Base-by-base conservation (phyloP, 30 jellyfish, hydroid and myxozoan genomes). In the Aurelia aurita region DNA sequence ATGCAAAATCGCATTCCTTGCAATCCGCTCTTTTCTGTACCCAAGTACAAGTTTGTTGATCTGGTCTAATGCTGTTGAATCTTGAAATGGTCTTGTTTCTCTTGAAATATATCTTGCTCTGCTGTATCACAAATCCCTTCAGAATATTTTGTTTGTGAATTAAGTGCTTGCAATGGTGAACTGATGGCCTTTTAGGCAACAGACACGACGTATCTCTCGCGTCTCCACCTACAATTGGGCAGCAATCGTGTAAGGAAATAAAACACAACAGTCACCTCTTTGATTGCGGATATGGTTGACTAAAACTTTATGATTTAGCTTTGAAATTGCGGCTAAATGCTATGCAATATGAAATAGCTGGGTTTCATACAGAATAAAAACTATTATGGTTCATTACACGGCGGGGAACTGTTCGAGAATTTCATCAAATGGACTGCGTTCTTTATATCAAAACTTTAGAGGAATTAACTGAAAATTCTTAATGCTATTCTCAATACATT, bases 231-330 rank as follows among this genome's bases (percentile, higher is more conserved):
- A 22, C 71, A 44, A 18, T 49, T 15, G 68, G 5, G 39, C 3
- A 5, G 72, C 32, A 63, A 70, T 71, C 46, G 70, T 16, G 77
- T 66, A 22, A 58, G 74, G 84, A 68, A 81, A 81, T 58, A 64
- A 69, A 43, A 59, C 34, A 83, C 93, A 83, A 83, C 93, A 69
- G 93, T 34, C 60, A 77, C 72, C 35, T 63, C 69, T 58, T 69
- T 71, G 93, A 83, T 70, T 70, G 73, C 87, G 93, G 93, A 69
- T 71, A 83, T 83, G 93, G 78, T 69, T 83, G 93, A 83, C 87
- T 83, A 83, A 35, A 55, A 83, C 78, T 83, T 55, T 49, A 45
- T 71, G 87, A 45, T 51, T 44, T 20, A 43, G 77, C 93, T 69
- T 83, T 83, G 80, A 83, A 83, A 62, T 83, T 74, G 87, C 87